phyloP scores from a whole-genome alignment of 2,888 invertebrate species.

The Idaea biselata region DNA sequence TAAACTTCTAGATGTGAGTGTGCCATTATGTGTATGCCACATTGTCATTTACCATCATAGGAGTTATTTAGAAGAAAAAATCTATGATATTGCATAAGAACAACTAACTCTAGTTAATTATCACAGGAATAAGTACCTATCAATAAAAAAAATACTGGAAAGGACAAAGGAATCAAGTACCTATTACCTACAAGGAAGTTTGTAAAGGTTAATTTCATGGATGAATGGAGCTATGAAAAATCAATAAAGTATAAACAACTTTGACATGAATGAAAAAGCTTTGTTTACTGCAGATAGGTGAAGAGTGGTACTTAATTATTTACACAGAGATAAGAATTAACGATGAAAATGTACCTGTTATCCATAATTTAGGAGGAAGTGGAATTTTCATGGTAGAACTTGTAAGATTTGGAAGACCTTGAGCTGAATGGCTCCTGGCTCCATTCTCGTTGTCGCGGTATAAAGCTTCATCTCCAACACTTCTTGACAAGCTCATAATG shows the following conservation, averaged over 20 bases:
- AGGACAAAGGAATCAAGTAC: too few species aligned
- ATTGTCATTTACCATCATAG: too few species aligned
- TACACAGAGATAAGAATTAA: not conserved
- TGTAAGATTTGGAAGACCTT: slow-evolving; percentile 60
- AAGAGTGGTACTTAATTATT: not conserved
- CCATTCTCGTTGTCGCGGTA: slow-evolving; percentile 36
- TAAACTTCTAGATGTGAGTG: too few species aligned
- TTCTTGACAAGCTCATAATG: slow-evolving; percentile 54
- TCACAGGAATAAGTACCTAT: too few species aligned
- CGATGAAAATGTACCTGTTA: slow-evolving; percentile 56
- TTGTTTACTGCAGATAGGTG: not conserved
- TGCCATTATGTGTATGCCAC: too few species aligned
- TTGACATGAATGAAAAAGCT: not conserved
- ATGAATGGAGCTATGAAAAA: not conserved
- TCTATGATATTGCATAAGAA: too few species aligned
- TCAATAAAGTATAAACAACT: not conserved
- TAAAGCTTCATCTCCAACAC: slow-evolving; percentile 41
- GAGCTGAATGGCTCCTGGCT: slow-evolving; percentile 68
- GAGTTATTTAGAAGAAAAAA: too few species aligned
- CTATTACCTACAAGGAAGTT: too few species aligned
- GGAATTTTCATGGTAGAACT: slow-evolving; percentile 74
- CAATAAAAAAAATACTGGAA: too few species aligned
- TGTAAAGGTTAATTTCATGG: too few species aligned
- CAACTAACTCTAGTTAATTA: too few species aligned
- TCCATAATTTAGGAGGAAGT: slow-evolving; percentile 74